phyloP scores from a whole-genome alignment of 2,797 vertebrate genomes.

The Hirundo rustica region DNA sequence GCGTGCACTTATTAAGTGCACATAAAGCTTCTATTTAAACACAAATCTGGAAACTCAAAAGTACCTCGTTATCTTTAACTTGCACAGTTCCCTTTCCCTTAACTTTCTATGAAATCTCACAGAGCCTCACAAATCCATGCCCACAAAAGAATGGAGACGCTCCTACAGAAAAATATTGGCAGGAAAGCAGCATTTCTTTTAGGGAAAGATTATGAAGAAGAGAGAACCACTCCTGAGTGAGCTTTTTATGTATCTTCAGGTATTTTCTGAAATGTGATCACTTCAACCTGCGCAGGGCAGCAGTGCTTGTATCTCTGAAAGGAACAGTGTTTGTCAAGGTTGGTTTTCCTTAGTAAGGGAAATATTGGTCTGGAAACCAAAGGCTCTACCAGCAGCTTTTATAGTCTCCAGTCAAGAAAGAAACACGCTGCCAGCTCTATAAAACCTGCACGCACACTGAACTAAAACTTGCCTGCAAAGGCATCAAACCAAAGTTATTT shows the following conservation, averaged over 20 bases:
- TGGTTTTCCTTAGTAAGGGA: neutral
- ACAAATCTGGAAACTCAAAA: neutral
- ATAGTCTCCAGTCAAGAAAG: neutral
- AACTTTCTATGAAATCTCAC: neutral
- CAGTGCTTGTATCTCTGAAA: neutral
- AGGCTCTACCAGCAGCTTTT: neutral
- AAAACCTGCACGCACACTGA: neutral
- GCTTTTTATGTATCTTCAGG: neutral
- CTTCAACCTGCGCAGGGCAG: neutral
- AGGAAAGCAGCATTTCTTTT: neutral
- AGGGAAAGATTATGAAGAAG: neutral
- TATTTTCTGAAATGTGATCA: neutral
- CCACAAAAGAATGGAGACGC: neutral
- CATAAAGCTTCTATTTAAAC: neutral
- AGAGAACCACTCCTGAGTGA: neutral
- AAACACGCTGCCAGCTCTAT: neutral
- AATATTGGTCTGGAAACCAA: neutral
- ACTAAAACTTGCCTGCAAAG: neutral
- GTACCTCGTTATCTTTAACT: neutral
- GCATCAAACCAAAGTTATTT: neutral
- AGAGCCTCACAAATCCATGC: neutral
- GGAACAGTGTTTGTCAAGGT: neutral
- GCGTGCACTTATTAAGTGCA: neutral
- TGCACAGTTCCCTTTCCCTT: neutral
- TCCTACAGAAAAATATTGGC: neutral